These are phyloP conservation scores for Antrozous pallidus DNA, from an alignment of 2,797 vertebrate genomes.

Conservation along the genomic window DNA sequence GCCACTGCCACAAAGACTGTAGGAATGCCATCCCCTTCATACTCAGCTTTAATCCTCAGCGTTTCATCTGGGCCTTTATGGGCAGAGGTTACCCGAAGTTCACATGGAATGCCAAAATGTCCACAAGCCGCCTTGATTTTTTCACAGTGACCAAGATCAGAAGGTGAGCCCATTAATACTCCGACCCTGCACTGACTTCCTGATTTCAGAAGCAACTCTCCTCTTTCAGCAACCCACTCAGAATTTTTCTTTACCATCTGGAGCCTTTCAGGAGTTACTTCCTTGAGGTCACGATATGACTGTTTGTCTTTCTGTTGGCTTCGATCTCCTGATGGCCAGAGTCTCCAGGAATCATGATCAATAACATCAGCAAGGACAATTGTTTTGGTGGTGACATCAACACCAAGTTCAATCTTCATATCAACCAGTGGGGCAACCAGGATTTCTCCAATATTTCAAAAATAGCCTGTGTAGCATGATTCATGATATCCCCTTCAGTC, in stretches of 20 bases:
- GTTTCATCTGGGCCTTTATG: constrained; percentile 99
- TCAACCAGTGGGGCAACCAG: constrained; percentile 97
- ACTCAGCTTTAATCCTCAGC: constrained; percentile 94
- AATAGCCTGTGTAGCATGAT: constrained; percentile 93
- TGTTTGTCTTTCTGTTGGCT: constrained; percentile 98
- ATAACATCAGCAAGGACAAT: constrained; percentile 97
- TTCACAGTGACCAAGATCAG: constrained; percentile 93
- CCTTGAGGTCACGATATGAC: constrained; percentile 96
- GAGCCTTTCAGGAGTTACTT: constrained; percentile 96
- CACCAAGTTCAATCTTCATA: constrained; percentile 99
- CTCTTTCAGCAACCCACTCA: constrained; percentile 97
- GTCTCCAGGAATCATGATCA: constrained; percentile 97
- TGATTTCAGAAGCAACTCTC: constrained; percentile 91
- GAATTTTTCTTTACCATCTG: constrained; percentile 98
- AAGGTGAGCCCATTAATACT: constrained; percentile 96
- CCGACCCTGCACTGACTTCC: constrained; percentile 89
- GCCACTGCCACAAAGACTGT: constrained; percentile 97
- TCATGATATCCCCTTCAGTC: constrained; percentile 97
- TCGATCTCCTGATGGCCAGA: constrained; percentile 96
- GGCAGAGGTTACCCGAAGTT: constrained; percentile 94
- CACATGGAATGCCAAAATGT: constrained; percentile 90
- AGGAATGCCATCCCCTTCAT: constrained; percentile 94
- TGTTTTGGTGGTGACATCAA: constrained; percentile 92
- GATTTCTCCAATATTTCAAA: constrained; percentile 97
- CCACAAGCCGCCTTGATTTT: constrained; percentile 93